Conservation (phyloP, 1,140 invertebrate species). For the Rhyacophila brunnea region DNA sequence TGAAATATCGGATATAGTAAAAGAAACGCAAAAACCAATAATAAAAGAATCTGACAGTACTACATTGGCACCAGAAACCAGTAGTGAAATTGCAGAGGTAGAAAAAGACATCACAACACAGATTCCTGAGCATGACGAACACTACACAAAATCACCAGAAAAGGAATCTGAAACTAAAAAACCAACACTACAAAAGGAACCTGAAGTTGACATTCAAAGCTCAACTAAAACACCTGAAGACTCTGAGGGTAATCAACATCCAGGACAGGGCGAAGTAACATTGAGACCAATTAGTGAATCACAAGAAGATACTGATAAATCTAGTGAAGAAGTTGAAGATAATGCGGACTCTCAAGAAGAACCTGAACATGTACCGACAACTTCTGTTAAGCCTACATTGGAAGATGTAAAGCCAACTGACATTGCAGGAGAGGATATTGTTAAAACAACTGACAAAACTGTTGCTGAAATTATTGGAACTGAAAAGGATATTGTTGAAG, state of each 20-base stretch:
- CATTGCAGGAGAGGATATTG: too few relatives aligned
- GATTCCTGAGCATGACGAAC: too few relatives aligned
- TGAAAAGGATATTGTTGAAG: constrained; percentile 14
- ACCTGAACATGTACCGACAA: constrained; percentile 6
- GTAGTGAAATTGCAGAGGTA: too few relatives aligned
- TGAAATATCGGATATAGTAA: not conserved
- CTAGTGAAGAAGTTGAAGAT: constrained; percentile 10
- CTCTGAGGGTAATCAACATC: constrained; percentile 21
- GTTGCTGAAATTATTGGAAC: not conserved
- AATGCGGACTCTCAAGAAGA: not conserved
- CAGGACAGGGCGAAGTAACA: constrained; percentile 19
- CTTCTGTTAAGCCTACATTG: constrained; percentile 18
- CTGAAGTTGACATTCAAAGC: too few relatives aligned
- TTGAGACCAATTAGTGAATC: too few relatives aligned
- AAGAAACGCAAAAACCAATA: too few relatives aligned
- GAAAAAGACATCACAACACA: too few relatives aligned
- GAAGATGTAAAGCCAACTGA: not conserved
- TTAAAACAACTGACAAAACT: too few relatives aligned
- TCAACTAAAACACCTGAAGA: too few relatives aligned
- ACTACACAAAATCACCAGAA: constrained; percentile 6
- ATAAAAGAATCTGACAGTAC: too few relatives aligned
- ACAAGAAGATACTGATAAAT: constrained; percentile 12
- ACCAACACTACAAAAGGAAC: not conserved
- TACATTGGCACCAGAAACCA: too few relatives aligned
- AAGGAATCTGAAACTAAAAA: constrained; percentile 19